phyloP scores from a whole-genome alignment of 2,113 vertebrate species.

The Aptenodytes patagonicus region DNA sequence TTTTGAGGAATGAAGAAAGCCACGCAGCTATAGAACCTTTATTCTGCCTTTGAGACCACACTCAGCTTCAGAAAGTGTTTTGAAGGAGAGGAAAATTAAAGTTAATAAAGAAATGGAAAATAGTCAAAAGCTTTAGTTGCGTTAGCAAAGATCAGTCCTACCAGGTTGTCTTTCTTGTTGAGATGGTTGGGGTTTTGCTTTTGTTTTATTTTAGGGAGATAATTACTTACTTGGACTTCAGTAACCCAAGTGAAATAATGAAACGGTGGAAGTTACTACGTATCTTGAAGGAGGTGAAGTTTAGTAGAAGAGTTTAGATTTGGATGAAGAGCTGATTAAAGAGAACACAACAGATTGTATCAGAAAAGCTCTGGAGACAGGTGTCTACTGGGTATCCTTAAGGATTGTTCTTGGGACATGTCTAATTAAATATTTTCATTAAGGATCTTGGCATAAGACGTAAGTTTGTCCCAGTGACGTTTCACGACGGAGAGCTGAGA shows the following conservation, averaged over 20 bases:
- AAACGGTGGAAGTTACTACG: background rate
- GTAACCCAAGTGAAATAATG: background rate
- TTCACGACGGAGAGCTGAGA: background rate
- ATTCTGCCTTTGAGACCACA: background rate
- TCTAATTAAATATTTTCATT: background rate
- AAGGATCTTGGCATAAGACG: background rate
- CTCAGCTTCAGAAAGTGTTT: background rate
- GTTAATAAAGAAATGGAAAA: background rate
- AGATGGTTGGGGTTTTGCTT: background rate
- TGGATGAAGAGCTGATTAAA: background rate
- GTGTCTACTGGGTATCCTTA: background rate
- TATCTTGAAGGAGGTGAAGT: background rate
- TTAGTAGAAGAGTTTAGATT: background rate
- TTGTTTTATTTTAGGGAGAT: background rate
- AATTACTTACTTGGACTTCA: background rate
- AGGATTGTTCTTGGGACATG: background rate
- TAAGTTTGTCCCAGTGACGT: background rate
- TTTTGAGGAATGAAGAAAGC: background rate
- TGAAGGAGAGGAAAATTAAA: background rate
- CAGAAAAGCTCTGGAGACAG: background rate
- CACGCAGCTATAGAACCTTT: background rate
- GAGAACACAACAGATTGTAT: background rate
- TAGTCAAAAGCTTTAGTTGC: background rate
- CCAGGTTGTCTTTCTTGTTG: background rate
- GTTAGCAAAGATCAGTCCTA: background rate